Base-by-base conservation (phyloP, 2,888 invertebrate genomes). In the Spisula solida region DNA sequence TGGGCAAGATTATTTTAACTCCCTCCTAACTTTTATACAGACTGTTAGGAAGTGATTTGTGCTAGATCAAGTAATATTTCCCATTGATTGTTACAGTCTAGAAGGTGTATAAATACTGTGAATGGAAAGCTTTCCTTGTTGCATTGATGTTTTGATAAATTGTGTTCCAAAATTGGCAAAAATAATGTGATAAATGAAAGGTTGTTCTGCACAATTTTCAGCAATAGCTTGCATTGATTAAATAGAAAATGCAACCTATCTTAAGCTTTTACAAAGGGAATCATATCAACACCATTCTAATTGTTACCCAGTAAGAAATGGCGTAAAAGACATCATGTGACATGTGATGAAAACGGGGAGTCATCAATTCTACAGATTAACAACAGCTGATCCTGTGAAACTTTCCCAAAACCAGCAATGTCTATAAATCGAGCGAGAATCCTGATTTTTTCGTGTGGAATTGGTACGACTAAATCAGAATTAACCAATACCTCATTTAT, bases 161-260 rank as follows among this genome's bases (percentile, higher is more conserved):
- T 75, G 75, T 34, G 75, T 31, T 75, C 34, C 34, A 34, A 75
- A 75, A 75, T 75, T 75, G 75, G 75, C 75, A 75, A 75, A 75
- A 75, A 75, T 75, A 31, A 34, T 31, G 18, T 75, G 75, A 75
- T 75, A 75, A 75, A 75, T 75, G 75, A 75, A 75, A 75, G 75
- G 75, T 75, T 75, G 25, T 75, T 75, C 75, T 16, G 4, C n/a
- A 75, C n/a, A 31, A 12, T 75, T 75, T 75, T 31, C 75, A 34
- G 34, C 75, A 31, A 75, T 18, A 75, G 18, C 34, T 75, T 75
- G 75, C 75, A 31, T 75, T 75, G 75, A 75, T 75, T 75, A 34
- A 34, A 34, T 34, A 75, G 75, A 34, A 75, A 75, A 31, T 34
- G 75, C 75, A 75, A 34, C 34, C 31, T 75, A 75, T 34, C 75